These are phyloP conservation scores for Platysteira castanea DNA, from an alignment of 2,113 vertebrate species.

Conservation along the genomic window DNA sequence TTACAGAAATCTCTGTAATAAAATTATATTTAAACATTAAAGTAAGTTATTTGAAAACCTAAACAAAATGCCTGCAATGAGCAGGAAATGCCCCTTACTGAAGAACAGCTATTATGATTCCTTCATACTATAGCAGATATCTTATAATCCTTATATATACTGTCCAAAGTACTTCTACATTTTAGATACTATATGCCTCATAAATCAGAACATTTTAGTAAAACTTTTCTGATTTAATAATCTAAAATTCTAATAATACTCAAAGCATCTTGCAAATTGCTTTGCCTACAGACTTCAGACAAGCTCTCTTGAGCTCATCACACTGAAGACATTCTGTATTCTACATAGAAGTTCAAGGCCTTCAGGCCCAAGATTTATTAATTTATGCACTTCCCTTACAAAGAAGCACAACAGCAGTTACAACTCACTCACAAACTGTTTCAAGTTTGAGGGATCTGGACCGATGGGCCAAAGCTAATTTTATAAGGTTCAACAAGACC, in stretches of 20 bases:
- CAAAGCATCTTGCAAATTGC: neutral
- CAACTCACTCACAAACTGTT: neutral
- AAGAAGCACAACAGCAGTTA: neutral
- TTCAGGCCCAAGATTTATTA: neutral
- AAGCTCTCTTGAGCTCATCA: neutral
- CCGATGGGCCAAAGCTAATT: neutral
- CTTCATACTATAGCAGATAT: neutral
- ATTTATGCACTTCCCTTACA: neutral
- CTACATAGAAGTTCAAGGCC: neutral
- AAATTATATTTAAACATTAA: neutral
- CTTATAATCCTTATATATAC: neutral
- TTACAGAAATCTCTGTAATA: neutral
- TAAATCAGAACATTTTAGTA: neutral
- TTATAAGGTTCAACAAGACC: neutral
- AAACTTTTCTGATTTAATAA: neutral
- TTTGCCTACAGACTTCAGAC: neutral
- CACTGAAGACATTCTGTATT: neutral
- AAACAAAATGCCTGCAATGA: neutral
- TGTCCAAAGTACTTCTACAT: neutral
- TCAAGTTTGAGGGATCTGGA: neutral
- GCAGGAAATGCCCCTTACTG: neutral
- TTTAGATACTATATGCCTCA: neutral
- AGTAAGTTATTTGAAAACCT: neutral
- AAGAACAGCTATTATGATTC: neutral
- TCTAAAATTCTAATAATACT: neutral